Percentiles rank a stretch among this genome's conserved stretches.
Conservation (phyloP, 2,113 vertebrate species). For the Pituophis catenifer region DNA sequence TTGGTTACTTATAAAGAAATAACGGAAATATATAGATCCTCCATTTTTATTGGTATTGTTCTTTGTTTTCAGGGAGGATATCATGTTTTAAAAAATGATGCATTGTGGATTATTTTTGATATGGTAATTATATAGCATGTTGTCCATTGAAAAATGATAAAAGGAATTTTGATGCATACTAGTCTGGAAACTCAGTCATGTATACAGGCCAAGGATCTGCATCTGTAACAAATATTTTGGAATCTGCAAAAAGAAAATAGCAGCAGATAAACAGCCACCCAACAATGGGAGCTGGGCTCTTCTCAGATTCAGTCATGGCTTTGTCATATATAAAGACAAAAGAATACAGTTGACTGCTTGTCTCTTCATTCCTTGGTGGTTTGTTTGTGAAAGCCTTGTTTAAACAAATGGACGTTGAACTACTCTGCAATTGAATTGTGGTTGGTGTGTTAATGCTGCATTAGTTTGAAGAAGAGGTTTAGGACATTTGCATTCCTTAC, state of each 20-base stretch:
- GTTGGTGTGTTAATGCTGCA: not conserved
- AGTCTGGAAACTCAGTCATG: conserved; percentile 21
- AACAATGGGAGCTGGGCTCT: conserved; percentile 23
- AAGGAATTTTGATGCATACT: conserved; percentile 34
- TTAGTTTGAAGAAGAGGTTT: conserved; percentile 14
- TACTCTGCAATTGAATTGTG: not conserved
- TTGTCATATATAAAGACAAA: conserved; percentile 24
- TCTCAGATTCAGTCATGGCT: conserved; percentile 47
- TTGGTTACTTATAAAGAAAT: too few relatives aligned
- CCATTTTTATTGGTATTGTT: conserved; percentile 6
- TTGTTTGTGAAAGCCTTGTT: not conserved
- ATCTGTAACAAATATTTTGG: conserved; percentile 11
- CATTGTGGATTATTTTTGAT: conserved; percentile 34
- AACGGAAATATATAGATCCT: not conserved
- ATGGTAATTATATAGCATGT: conserved; percentile 10
- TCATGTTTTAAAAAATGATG: conserved; percentile 10
- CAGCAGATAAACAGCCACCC: conserved; percentile 43
- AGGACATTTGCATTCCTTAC: conserved; percentile 8
- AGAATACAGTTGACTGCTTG: conserved; percentile 10
- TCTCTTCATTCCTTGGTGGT: not conserved
- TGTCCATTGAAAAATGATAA: conserved; percentile 4
- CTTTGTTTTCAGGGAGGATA: conserved; percentile 38
- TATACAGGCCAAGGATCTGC: conserved; percentile 25
- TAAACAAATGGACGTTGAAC: not conserved
- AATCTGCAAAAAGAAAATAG: conserved; percentile 36